Conservation (phyloP, 2,888 invertebrate species). For the Podabrus alpinus region DNA sequence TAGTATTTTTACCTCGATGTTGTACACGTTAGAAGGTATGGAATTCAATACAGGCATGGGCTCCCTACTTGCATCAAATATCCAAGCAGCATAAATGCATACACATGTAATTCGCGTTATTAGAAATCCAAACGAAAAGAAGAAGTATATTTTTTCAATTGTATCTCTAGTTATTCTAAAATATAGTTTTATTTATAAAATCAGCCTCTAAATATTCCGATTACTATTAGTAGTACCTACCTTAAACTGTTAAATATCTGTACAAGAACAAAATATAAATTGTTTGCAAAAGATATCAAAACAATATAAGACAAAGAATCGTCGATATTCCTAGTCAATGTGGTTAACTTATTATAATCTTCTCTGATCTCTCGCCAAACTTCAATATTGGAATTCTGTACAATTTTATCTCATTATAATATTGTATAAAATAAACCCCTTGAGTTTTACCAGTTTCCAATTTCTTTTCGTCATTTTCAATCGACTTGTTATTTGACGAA, state of each 20-base stretch:
- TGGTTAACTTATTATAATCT: slow-evolving; percentile 67
- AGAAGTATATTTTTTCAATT: slow-evolving; percentile 62
- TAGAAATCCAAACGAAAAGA: slow-evolving; percentile 67
- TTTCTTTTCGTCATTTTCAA: neutral
- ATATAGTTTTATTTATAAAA: neutral
- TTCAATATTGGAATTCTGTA: neutral
- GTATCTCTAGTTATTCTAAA: neutral
- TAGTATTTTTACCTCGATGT: slow-evolving; percentile 62
- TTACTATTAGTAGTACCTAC: too few relatives aligned
- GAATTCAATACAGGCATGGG: slow-evolving; percentile 60
- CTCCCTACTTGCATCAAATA: slow-evolving; percentile 49
- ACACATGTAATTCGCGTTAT: slow-evolving; percentile 62
- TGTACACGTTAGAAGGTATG: slow-evolving; percentile 65
- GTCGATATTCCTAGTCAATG: slow-evolving; percentile 65
- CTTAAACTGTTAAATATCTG: slow-evolving; percentile 70
- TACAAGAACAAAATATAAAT: slow-evolving; percentile 73
- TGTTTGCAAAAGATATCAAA: slow-evolving; percentile 69
- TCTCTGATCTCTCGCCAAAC: slow-evolving; percentile 66
- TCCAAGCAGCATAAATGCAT: slow-evolving; percentile 44
- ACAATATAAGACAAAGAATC: slow-evolving; percentile 65
- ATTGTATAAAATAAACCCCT: neutral
- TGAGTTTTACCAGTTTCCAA: neutral
- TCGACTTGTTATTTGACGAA: slow-evolving; percentile 56
- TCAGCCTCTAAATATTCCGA: neutral
- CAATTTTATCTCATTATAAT: neutral